phyloP scores from a whole-genome alignment of 2,888 invertebrate species.

The Fissipunctia ypsillon region DNA sequence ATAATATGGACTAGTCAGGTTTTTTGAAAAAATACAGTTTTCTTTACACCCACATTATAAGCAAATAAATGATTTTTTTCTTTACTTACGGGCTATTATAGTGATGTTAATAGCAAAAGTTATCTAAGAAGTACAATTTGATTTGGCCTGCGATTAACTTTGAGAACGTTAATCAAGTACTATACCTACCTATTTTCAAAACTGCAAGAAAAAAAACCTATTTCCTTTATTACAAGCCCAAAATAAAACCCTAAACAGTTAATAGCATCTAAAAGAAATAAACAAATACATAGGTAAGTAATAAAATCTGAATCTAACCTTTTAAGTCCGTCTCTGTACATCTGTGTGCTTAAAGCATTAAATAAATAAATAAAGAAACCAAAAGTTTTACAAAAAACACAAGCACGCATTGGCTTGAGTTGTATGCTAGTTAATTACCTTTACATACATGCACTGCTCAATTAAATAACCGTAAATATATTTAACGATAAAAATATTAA shows the following conservation, averaged over 20 bases:
- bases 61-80: too few species aligned
- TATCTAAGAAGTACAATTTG: background rate
- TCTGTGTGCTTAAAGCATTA: too few species aligned
- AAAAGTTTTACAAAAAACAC: conserved; percentile 12
- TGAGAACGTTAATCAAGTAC: background rate
- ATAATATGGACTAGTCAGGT: background rate
- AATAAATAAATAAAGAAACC: too few species aligned
- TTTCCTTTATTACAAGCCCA: too few species aligned
- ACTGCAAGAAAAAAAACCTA: background rate
- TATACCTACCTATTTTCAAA: background rate
- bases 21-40: too few species aligned
- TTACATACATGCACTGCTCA: conserved; percentile 44
- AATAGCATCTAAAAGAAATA: too few species aligned
- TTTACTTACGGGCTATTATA: too few species aligned
- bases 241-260: too few species aligned
- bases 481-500: conserved; percentile 59
- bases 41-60: too few species aligned
- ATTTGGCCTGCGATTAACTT: background rate
- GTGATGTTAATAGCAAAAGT: background rate
- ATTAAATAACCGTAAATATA: conserved; percentile 54
- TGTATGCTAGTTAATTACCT: conserved; percentile 41
- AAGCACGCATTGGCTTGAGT: background rate
- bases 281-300: too few species aligned
- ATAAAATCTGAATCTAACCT: background rate
- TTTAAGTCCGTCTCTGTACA: too few species aligned